Evolutionary conservation across 2,113 vertebrate species (phyloP), one percentile per base, ranked within the genome.

Genomic region (Hydrochoerus hydrochaeris): DNA sequence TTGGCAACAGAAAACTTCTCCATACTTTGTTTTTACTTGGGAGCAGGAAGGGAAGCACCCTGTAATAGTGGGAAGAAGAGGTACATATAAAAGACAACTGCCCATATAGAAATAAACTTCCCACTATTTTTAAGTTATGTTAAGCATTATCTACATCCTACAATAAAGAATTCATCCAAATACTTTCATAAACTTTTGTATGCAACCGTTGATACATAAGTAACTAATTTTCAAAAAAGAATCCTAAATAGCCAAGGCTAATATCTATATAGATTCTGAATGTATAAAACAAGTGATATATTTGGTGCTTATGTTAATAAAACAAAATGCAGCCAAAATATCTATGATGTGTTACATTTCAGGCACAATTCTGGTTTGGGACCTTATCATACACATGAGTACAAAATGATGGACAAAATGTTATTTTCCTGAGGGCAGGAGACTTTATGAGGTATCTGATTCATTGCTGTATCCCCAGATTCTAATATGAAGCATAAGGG

Each of bases 111-210:
- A 97, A 65, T n/a, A 67, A 84, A 84, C 26, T 52, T 4, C 30
- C 95, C 24, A 65, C 44, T 58, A 85, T 78, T 93, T 93, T 84
- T 91, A 90, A 81, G 30, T 58, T 54, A 58, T 41, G 46, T 58
- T 75, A 81, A 28, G 62, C 4, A 95, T 41, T n/a, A 85, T 7
- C 54, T 81, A 77, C 17, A 86, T 60, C 41, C 82, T 62, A 95
- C 20, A 20, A 91, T 82, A 95, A 91, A 78, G 24, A 85, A 81
- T 35, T 46, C 85, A 90, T 7, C 65, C 35, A 92, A 92, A 78
- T 78, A 14, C 11, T 88, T 54, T 57, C 54, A 44, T 69, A 94
- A 94, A 75, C 7, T 49, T 96, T 49, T 62, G 2, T 85, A 85
- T 75, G 32, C 7, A 90, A 85, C 78, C 49, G 13, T 65, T 83